Evolutionary conservation across 2,113 vertebrate genomes (phyloP), one percentile per base, ranked within the genome.

Genomic region (Potamarius usumacintae): DNA sequence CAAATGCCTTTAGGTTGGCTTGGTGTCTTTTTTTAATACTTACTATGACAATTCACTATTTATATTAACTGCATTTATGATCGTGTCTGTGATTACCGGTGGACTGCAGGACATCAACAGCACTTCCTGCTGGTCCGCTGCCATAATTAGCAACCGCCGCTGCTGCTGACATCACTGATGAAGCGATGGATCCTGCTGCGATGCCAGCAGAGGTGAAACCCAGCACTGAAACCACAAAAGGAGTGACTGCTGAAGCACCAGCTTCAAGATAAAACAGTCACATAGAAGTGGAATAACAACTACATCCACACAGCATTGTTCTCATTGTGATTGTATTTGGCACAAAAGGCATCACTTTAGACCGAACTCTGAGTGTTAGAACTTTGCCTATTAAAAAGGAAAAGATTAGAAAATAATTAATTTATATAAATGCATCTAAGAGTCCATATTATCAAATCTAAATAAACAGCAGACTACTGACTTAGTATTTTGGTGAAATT

Each of bases 51-150:
- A 34, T 34, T 34, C 34, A 34, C 34, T 34, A 34, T 34, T 34
- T 34, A 34, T 34, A 34, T 34, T 34, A 34, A 8, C 7, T 18
- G n/a, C 1, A 18, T 9, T 30, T 8, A 14, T 34, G 76, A 77
- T 52, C 2, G 25, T 55, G 50, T 17, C 6, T 78, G 14, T 7
- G 8, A 34, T 88, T 87, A 91, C 89, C 91, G 9, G 30, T 57
- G 0, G 89, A 89, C 82, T 91, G 90, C 15, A 90, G 85, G 48
- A 67, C 2, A 14, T 90, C 89, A 12, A 92, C 90, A 15, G 25
- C 0, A 12, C 76, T 27, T 5, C 90, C 90, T 2, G 87, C 87
- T 4, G 27, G 83, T 8, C 90, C 77, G 1, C 85, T 88, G 27
- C 90, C 91, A 30, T 89, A 89, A 1, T 87, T 89, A 22, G 88